phyloP scores from a whole-genome alignment of 1,140 invertebrate genomes.

The Heliconius congener region DNA sequence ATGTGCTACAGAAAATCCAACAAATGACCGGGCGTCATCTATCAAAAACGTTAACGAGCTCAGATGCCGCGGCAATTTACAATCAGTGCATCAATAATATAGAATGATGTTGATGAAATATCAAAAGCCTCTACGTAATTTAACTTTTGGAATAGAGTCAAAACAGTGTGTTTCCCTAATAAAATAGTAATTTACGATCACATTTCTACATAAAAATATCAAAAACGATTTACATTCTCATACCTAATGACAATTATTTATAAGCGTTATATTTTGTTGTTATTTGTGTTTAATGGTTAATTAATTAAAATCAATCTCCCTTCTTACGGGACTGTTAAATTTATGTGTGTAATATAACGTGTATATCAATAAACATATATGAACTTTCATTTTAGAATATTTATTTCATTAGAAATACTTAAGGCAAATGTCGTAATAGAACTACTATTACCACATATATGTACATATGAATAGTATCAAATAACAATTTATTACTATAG shows the following conservation, averaged over 20 bases:
- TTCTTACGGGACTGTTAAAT: background rate
- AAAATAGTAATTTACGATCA: slow-evolving; percentile 22
- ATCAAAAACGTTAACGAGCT: slow-evolving; percentile 81
- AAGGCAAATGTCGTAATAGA: slow-evolving; percentile 22
- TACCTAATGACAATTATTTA: slow-evolving; percentile 9
- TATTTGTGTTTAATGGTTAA: background rate
- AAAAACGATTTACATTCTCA: slow-evolving; percentile 13
- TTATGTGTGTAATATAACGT: background rate
- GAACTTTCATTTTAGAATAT: slow-evolving; percentile 15
- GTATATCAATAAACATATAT: background rate
- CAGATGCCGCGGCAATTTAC: slow-evolving; percentile 72
- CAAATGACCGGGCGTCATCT: slow-evolving; percentile 77
- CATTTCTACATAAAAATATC: slow-evolving; percentile 18
- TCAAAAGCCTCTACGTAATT: slow-evolving; percentile 60
- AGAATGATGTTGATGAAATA: slow-evolving; percentile 69
- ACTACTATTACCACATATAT: slow-evolving; percentile 38
- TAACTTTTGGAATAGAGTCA: slow-evolving; percentile 52
- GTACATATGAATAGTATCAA: slow-evolving; percentile 37
- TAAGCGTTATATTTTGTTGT: slow-evolving; percentile 6
- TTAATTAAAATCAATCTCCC: background rate
- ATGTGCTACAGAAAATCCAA: slow-evolving; percentile 76
- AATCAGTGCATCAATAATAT: slow-evolving; percentile 74
- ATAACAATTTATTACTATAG: slow-evolving; percentile 49
- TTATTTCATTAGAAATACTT: slow-evolving; percentile 18
- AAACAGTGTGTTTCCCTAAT: slow-evolving; percentile 48